Base-by-base conservation (phyloP, 2,888 invertebrate genomes). In the Lasioglossum malachurum region DNA sequence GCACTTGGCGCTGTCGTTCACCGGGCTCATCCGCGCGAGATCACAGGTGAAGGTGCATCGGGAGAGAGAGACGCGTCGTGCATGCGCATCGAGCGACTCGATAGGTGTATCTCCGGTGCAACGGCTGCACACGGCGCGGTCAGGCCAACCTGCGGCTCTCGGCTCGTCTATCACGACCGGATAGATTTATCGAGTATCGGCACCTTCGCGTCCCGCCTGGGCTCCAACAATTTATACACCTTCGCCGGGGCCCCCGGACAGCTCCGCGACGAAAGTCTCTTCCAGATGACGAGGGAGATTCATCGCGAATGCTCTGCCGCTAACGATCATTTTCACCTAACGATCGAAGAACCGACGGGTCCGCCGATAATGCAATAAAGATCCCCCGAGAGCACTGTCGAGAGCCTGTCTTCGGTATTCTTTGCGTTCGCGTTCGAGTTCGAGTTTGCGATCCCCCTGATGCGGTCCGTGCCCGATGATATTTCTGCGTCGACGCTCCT, bases 151-250 rank as follows among this genome's bases (percentile, higher is more conserved):
- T 84, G 89, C 85, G 82, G 89, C 89, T 88, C 89, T 89, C 87
- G 86, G 91, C 92, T 93, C 94, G 93, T 94, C 94, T 92, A 94
- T 94, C 94, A 94, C 93, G 87, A 84, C 81, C 81, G 86, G 93
- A 93, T 94, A 93, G 93, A 94, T 94, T 94, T 94, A 94, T 94
- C 94, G 94, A 91, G 93, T 92, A 93, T 94, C 92, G 93, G 92
- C 94, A 93, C 93, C 92, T 93, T 92, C 92, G 87, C 90, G 91
- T 89, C 87, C 86, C 89, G 88, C 83, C 90, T 83, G 82, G 57
- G 83, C 90, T 75, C 88, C 88, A 90, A 89, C 90, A 90, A 92
- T 92, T 92, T 93, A 93, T 92, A 91, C 88, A 89, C 91, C 90
- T 88, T 89, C 75, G 88, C 87, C 76, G 75, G 27, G 27, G 75